Percentiles rank a stretch among this genome's conserved stretches.
phyloP scores from a whole-genome alignment of 2,888 invertebrate genomes.

The Drosophila anceps region DNA sequence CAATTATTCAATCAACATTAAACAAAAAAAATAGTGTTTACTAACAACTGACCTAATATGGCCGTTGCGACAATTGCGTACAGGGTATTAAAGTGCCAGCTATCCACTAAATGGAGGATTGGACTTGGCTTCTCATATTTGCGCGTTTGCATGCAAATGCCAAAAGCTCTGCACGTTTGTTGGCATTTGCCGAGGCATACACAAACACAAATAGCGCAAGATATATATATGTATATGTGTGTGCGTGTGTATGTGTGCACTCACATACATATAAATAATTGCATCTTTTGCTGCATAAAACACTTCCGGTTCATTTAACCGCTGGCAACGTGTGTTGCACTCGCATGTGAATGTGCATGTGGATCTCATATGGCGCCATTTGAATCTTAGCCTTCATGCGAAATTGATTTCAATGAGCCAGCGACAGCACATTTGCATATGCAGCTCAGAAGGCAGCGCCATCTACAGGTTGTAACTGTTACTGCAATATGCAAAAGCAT shows the following conservation, averaged over 20 bases:
- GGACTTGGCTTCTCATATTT: slow-evolving; percentile 58
- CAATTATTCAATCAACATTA: too few relatives aligned
- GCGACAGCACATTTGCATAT: slow-evolving; percentile 37
- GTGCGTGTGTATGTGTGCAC: not conserved
- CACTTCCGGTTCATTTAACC: slow-evolving; percentile 76
- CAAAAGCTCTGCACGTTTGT: slow-evolving; percentile 52
- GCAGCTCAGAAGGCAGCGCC: slow-evolving; percentile 19
- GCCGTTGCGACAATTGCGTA: not conserved
- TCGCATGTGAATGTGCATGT: slow-evolving; percentile 13
- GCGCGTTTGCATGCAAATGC: slow-evolving; percentile 63
- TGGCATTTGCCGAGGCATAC: slow-evolving; percentile 28
- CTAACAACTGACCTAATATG: not conserved
- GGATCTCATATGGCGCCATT: slow-evolving; percentile 47
- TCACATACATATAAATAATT: slow-evolving; percentile 45
- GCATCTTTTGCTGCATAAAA: slow-evolving; percentile 65
- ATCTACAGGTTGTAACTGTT: slow-evolving; percentile 29
- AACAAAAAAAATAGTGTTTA: not conserved
- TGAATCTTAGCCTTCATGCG: slow-evolving; percentile 37
- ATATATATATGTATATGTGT: not conserved
- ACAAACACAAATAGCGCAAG: slow-evolving; percentile 6
- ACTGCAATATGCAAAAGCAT: slow-evolving; percentile 23
- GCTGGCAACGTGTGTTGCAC: slow-evolving; percentile 21
- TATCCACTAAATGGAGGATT: slow-evolving; percentile 36
- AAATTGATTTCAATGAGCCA: slow-evolving; percentile 52
- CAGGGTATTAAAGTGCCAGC: slow-evolving; percentile 46